phyloP scores from a whole-genome alignment of 2,113 vertebrate species.

The Otocyon megalotis region DNA sequence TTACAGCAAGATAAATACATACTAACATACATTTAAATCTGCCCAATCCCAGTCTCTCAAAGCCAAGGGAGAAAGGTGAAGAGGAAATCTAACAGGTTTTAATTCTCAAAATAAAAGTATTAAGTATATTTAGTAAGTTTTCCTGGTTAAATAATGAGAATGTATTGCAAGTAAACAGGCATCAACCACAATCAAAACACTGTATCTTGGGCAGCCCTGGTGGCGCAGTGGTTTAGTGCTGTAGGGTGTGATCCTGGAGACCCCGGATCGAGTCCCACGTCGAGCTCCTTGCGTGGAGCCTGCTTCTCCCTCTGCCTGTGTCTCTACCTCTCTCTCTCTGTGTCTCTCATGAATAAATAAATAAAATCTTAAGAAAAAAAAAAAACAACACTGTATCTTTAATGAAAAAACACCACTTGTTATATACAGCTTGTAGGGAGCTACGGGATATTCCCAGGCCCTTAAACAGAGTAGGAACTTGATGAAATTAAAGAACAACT shows the following conservation, averaged over 20 bases:
- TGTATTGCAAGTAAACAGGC: neutral
- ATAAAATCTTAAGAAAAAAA: too few relatives aligned
- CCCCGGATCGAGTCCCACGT: too few relatives aligned
- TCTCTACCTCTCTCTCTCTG: too few relatives aligned
- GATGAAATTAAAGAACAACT: constrained; percentile 77
- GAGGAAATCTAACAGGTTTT: neutral
- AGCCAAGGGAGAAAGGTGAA: neutral
- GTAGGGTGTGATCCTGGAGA: too few relatives aligned
- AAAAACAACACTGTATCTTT: neutral
- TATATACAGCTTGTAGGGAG: neutral
- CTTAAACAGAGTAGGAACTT: neutral
- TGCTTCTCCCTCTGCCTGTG: too few relatives aligned
- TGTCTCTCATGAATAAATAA: too few relatives aligned
- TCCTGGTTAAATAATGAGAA: neutral
- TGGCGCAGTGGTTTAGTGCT: too few relatives aligned
- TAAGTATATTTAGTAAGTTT: constrained; percentile 15
- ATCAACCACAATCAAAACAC: neutral
- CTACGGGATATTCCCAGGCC: neutral
- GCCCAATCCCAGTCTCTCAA: neutral
- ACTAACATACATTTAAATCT: neutral
- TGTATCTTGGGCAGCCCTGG: too few relatives aligned
- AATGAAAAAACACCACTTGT: neutral
- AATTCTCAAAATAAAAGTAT: neutral
- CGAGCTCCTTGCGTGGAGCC: too few relatives aligned
- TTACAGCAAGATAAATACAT: neutral